Evolutionary conservation across 2,113 vertebrate genomes (phyloP), one percentile per base, ranked within the genome.

Genomic region (Gulo gulo): DNA sequence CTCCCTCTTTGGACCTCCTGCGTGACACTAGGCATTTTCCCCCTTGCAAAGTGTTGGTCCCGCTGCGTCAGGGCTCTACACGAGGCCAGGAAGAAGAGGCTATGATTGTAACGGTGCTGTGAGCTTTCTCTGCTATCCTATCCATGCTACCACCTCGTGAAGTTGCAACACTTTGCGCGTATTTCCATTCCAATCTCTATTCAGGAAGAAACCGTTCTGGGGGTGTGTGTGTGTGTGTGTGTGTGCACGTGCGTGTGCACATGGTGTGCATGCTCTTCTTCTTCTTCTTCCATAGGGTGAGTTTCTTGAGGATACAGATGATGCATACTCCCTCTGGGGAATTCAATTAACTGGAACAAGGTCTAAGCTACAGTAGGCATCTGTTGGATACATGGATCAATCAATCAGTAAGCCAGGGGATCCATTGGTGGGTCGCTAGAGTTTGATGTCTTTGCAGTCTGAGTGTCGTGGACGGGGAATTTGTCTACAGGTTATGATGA

Each of bases 91-190:
- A 76, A n/a, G 31, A 83, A 7, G 50, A n/a, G 1, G 5, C 8
- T 34, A 7, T 6, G 7, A 23, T 36, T n/a, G 0, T 11, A 34
- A 20, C 0, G 12, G 11, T 45, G 16, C 47, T 15, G 31, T 36
- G 61, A 59, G 61, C 1, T 29, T 81, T 79, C 79, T 55, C 11
- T 63, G 36, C 52, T 15, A 39, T 7, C 6, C 14, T 3, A 20
- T 59, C 31, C 36, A 18, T 13, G 21, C 12, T 5, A 12, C 3
- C 1, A 6, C 2, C 16, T 86, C 8, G 1, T 26, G 16, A 45
- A 21, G 14, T 39, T 29, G 21, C 7, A 18, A 18, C 23, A 6
- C 14, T 61, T 50, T 39, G 24, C 5, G 29, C 11, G 7, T 26
- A 50, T 2, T 50, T 84, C 47, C 71, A 1, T 23, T 69, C 6